Percentiles rank a stretch among this genome's conserved stretches.
These are phyloP conservation scores for Pherbina coryleti DNA, from an alignment of 2,888 invertebrate genomes.

Conservation along the genomic window DNA sequence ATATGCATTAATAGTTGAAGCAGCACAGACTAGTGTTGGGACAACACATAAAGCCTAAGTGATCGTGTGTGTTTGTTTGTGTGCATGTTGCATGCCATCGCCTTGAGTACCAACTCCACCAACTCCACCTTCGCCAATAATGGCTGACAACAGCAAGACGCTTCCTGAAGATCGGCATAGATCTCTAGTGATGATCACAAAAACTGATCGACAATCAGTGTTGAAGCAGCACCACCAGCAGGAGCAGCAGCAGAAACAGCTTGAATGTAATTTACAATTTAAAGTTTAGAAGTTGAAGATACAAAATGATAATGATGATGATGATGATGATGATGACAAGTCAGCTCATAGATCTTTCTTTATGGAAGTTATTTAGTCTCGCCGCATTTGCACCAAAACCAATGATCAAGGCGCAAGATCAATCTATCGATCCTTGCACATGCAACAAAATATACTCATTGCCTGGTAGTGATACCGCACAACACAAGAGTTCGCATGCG, in stretches of 20 bases:
- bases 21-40: background rate
- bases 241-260: background rate
- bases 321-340: conserved; percentile 37
- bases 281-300: conserved; percentile 12
- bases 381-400: conserved; percentile 24
- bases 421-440: conserved; percentile 18
- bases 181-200: conserved; percentile 12
- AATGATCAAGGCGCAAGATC: conserved; percentile 17
- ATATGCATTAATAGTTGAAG: conserved; percentile 14
- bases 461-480: background rate
- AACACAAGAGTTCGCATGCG: background rate
- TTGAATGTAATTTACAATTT: background rate
- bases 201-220: background rate
- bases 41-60: too few species aligned
- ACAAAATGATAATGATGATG: conserved; percentile 33
- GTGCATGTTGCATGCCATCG: background rate
- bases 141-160: conserved; percentile 1
- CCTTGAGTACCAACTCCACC: background rate
- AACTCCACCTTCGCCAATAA: background rate
- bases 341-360: conserved; percentile 33
- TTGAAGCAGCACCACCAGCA: background rate
- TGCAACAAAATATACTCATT: background rate
- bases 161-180: conserved; percentile 12
- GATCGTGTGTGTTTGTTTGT: background rate
- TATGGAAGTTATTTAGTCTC: conserved; percentile 30